Percentiles rank a stretch among this genome's conserved stretches.
These are phyloP conservation scores for Drosophila albomicans DNA, from an alignment of 1,140 invertebrate species.

Conservation along the genomic window DNA sequence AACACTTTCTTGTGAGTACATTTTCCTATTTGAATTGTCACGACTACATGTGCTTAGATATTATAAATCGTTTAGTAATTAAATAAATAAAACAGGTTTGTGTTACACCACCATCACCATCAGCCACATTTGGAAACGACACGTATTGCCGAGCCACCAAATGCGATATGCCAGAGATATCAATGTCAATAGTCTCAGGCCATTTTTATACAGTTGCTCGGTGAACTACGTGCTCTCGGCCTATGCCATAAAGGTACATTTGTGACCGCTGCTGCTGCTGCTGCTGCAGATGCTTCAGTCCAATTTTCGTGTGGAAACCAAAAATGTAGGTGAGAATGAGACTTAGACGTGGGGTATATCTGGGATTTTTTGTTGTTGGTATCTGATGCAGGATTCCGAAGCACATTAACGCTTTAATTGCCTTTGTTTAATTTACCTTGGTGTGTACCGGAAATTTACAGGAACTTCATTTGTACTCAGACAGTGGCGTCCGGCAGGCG, in stretches of 20 bases:
- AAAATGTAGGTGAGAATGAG: neutral
- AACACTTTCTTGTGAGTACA: neutral
- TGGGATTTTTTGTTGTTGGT: constrained; percentile 30
- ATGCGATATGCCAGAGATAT: neutral
- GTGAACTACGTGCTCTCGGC: neutral
- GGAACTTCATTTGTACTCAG: constrained; percentile 79
- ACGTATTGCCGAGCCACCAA: neutral
- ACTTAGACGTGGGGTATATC: constrained; percentile 21
- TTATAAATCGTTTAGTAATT: constrained; percentile 15
- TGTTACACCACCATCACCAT: neutral
- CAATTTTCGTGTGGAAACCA: neutral
- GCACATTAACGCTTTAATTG: constrained; percentile 72
- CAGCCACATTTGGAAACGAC: neutral
- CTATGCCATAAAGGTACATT: neutral
- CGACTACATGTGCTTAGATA: neutral
- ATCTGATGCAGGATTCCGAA: constrained; percentile 62
- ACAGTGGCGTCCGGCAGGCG: neutral
- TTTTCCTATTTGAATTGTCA: neutral
- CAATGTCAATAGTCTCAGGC: constrained; percentile 16
- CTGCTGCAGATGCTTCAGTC: neutral
- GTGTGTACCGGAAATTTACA: constrained; percentile 75
- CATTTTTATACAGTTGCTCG: neutral
- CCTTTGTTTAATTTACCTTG: constrained; percentile 80
- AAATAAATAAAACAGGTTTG: constrained; percentile 19
- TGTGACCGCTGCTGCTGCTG: constrained; percentile 3